These are phyloP conservation scores for Eueides isabella DNA, from an alignment of 1,140 invertebrate species.

Conservation along the genomic window DNA sequence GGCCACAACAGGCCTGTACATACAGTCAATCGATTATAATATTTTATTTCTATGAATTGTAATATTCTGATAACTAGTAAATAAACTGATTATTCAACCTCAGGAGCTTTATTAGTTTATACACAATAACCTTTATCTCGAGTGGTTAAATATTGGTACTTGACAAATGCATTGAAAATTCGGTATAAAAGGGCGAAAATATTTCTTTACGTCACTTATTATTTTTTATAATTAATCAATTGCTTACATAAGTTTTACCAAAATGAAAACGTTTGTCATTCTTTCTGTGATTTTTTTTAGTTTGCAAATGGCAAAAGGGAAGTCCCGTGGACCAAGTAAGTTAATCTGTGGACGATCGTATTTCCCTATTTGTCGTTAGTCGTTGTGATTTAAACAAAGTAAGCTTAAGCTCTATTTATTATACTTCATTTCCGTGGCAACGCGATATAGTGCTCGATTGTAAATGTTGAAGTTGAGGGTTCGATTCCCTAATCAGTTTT, in stretches of 20 bases:
- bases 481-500: too few relatives aligned
- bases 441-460: too few relatives aligned
- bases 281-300: not conserved
- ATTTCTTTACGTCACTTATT: not conserved
- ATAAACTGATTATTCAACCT: not conserved
- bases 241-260: not conserved
- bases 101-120: not conserved
- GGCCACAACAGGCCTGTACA: too few relatives aligned
- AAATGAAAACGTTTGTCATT: not conserved
- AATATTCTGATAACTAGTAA: not conserved
- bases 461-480: too few relatives aligned
- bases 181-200: not conserved
- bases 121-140: not conserved
- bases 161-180: not conserved
- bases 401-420: too few relatives aligned
- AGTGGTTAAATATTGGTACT: constrained; percentile 3
- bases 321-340: not conserved
- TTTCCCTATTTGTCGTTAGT: too few relatives aligned
- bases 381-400: too few relatives aligned
- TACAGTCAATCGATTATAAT: too few relatives aligned
- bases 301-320: not conserved
- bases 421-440: too few relatives aligned
- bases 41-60: not conserved
- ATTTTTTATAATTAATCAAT: not conserved
- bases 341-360: not conserved